A percentile compares a stretch with the other conserved stretches of the same genome.
These are phyloP conservation scores for Sipha flava DNA, from an alignment of 1,140 invertebrate species.

Conservation along the genomic window DNA sequence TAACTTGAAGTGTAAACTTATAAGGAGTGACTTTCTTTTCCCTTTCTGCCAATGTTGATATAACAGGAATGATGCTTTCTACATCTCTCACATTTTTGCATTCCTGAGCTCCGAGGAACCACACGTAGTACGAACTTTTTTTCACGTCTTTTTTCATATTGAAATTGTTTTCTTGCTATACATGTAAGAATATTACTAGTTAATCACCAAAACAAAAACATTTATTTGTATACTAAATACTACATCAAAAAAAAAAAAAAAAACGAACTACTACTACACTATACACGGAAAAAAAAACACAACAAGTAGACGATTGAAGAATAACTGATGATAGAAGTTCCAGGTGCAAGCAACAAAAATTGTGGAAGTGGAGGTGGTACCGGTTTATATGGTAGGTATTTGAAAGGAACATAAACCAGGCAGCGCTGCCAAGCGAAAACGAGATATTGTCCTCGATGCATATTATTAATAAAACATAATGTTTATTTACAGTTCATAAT, in stretches of 20 bases:
- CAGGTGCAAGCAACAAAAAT: not conserved
- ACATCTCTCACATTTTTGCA: constrained; percentile 76
- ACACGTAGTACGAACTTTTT: constrained; percentile 95
- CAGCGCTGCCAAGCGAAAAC: constrained; percentile 24
- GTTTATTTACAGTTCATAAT: not conserved
- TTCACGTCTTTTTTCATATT: constrained; percentile 72
- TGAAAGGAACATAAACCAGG: constrained; percentile 2
- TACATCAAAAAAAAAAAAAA: not conserved
- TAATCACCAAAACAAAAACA: not conserved
- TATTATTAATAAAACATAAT: not conserved
- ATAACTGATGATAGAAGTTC: constrained; percentile 11
- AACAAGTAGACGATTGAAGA: not conserved
- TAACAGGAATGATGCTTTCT: constrained; percentile 70
- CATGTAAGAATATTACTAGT: not conserved
- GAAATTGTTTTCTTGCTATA: not conserved
- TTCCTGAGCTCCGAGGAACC: constrained; percentile 94
- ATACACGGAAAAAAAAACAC: not conserved
- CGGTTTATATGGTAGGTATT: constrained; percentile 15
- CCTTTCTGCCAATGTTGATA: constrained; percentile 71
- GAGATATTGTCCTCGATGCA: constrained; percentile 26
- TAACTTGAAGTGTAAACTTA: constrained; percentile 80
- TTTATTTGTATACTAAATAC: not conserved
- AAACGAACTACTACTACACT: not conserved
- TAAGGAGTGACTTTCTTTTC: constrained; percentile 80
- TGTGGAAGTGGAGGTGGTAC: not conserved